These are phyloP conservation scores for Bergia sp. DNA, from an alignment of 92 coral and sea anemone genomes.

Conservation along the genomic window DNA sequence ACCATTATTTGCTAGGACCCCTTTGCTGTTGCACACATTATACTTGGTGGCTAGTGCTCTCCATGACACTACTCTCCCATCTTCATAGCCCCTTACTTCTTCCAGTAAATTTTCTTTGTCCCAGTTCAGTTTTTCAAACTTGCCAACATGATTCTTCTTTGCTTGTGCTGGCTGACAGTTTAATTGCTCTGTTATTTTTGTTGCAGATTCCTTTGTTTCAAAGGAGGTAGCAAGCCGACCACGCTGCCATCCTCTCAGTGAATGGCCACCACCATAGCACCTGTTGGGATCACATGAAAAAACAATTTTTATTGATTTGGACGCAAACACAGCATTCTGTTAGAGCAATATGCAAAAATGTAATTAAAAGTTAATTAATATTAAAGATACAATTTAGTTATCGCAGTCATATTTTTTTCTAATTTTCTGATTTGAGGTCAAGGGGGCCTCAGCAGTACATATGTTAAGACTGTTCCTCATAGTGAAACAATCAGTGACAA, in stretches of 20 bases:
- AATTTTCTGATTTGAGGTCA: neutral
- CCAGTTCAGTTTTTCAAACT: constrained; percentile 45
- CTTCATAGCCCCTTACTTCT: constrained; percentile 50
- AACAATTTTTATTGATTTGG: constrained; percentile 1
- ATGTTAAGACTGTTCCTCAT: neutral
- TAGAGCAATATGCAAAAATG: constrained; percentile 12
- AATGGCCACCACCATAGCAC: constrained; percentile 60
- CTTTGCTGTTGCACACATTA: constrained; percentile 47
- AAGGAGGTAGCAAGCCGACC: constrained; percentile 51
- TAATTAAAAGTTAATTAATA: neutral
- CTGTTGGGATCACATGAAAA: constrained; percentile 36
- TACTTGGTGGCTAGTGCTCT: constrained; percentile 43
- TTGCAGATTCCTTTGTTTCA: constrained; percentile 61
- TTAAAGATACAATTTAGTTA: neutral
- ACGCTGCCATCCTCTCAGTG: constrained; percentile 54
- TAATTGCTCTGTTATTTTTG: constrained; percentile 18
- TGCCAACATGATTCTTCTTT: constrained; percentile 55
- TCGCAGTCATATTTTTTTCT: neutral
- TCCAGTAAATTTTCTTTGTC: constrained; percentile 51
- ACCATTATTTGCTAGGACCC: constrained; percentile 53
- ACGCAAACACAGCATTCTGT: neutral
- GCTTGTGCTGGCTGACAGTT: constrained; percentile 11
- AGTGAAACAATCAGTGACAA: neutral
- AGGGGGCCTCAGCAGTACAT: neutral
- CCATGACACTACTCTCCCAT: constrained; percentile 51